Conservation (phyloP, 2,797 vertebrate genomes). For the Onychomys leucogaster region DNA sequence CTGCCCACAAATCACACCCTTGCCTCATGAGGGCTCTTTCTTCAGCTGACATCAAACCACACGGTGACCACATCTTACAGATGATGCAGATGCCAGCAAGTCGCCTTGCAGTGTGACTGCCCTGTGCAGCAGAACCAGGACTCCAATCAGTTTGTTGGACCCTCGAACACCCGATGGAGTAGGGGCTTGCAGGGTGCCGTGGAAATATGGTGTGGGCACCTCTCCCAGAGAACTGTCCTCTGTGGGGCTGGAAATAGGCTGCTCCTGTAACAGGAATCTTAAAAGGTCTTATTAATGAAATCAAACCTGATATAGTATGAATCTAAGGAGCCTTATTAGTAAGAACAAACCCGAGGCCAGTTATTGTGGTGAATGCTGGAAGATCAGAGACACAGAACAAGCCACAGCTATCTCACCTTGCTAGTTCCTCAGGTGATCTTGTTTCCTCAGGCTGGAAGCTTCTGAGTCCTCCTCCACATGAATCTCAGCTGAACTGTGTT, state of each 20-base stretch:
- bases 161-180: rapidly evolving
- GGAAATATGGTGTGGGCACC: not conserved
- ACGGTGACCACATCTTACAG: not conserved
- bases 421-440: too few relatives aligned
- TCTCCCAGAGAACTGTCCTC: not conserved
- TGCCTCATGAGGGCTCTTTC: not conserved
- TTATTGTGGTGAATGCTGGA: too few relatives aligned
- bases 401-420: too few relatives aligned
- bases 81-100: not conserved
- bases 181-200: rapidly evolving
- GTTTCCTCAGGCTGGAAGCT: too few relatives aligned
- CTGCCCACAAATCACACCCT: not conserved
- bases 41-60: not conserved
- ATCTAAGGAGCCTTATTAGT: too few relatives aligned
- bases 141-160: not conserved
- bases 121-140: not conserved
- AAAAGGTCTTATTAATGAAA: too few relatives aligned
- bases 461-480: too few relatives aligned
- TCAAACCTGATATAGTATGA: too few relatives aligned
- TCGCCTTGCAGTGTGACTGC: not conserved
- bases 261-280: too few relatives aligned
- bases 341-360: too few relatives aligned
- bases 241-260: not conserved
- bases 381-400: too few relatives aligned
- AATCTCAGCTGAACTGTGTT: too few relatives aligned